A percentile compares a stretch with the other conserved stretches of the same genome.
phyloP scores from a whole-genome alignment of 2,797 vertebrate species.

The Crenuchus spilurus region DNA sequence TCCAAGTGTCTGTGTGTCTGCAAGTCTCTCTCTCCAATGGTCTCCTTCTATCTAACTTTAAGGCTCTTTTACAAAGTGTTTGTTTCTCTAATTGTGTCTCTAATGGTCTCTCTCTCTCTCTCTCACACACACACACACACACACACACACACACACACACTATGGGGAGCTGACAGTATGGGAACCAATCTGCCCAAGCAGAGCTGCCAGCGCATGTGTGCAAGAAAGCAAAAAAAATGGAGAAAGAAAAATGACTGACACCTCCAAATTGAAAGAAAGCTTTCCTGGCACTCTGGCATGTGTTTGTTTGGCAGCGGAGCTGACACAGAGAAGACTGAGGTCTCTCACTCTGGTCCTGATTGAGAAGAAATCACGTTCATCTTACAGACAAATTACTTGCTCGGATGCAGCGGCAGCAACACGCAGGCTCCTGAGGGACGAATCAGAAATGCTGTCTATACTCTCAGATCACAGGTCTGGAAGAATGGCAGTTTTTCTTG shows the following conservation, averaged over 20 bases:
- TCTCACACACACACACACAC: background rate
- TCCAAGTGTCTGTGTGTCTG: no score
- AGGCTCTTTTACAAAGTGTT: no score
- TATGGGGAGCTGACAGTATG: background rate
- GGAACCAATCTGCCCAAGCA: constrained; percentile 22
- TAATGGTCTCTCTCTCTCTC: background rate
- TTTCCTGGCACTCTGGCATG: background rate
- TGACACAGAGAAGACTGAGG: constrained; percentile 23
- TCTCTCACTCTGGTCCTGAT: background rate
- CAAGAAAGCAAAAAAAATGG: background rate
- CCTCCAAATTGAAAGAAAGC: constrained; percentile 25
- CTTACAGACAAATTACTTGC: constrained; percentile 1
- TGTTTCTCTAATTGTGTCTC: no score
- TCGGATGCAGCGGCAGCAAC: background rate
- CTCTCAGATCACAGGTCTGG: background rate
- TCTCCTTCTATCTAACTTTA: no score
- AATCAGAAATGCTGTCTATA: background rate
- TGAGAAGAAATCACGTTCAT: background rate
- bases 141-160: background rate
- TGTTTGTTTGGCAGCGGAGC: background rate
- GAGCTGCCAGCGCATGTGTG: constrained; percentile 10
- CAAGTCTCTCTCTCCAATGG: no score
- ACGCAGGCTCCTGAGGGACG: background rate
- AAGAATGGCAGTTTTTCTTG: background rate
- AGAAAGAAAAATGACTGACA: constrained; percentile 14